A percentile compares a stretch with the other conserved stretches of the same genome.
Conservation (phyloP, 1,140 invertebrate genomes). For the Drosophila kohkoa region DNA sequence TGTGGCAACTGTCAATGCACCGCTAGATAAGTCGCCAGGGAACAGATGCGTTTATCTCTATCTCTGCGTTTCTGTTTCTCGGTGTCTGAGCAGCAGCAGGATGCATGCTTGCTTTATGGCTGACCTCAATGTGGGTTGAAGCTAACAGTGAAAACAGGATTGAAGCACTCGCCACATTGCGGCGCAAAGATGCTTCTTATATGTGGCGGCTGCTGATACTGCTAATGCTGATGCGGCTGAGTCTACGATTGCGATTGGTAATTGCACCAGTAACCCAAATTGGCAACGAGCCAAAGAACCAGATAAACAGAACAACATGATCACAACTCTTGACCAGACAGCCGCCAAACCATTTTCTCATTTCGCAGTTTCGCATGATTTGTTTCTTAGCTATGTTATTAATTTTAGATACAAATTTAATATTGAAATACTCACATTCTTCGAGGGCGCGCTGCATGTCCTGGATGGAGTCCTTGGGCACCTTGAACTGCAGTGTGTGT, state of each 20-base stretch:
- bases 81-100: neutral
- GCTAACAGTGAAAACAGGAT: conserved; percentile 84
- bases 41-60: conserved; percentile 7
- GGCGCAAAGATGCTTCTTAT: conserved; percentile 24
- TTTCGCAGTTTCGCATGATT: neutral
- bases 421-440: conserved; percentile 84
- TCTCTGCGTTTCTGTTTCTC: neutral
- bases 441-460: conserved; percentile 89
- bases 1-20: conserved; percentile 68
- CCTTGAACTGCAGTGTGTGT: conserved; percentile 91
- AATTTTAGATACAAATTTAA: neutral
- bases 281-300: conserved; percentile 52
- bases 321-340: neutral
- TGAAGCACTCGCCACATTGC: conserved; percentile 44
- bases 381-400: neutral
- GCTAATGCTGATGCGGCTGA: neutral
- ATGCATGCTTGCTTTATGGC: conserved; percentile 25
- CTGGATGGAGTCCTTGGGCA: conserved; percentile 89
- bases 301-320: conserved; percentile 46
- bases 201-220: conserved; percentile 1
- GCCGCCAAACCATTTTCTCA: neutral
- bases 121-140: conserved; percentile 71
- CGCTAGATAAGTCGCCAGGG: conserved; percentile 47
- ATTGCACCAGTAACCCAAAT: conserved; percentile 78
- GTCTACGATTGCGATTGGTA: conserved; percentile 28